Percentiles rank a stretch among this genome's conserved stretches.
These are phyloP conservation scores for Acrocephalus arundinaceus DNA, from an alignment of 2,113 vertebrate species.

Conservation along the genomic window DNA sequence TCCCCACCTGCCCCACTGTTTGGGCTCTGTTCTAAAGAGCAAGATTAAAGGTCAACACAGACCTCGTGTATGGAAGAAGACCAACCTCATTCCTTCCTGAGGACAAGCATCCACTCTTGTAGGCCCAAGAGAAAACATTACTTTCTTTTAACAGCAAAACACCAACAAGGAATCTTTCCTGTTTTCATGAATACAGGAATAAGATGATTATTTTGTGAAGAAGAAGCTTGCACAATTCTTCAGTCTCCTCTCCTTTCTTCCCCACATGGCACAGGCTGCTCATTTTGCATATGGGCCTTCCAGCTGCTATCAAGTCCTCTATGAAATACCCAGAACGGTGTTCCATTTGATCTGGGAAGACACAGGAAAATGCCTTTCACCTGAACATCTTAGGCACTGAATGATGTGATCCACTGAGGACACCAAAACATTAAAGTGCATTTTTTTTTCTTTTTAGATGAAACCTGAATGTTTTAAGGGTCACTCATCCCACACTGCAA, in stretches of 20 bases:
- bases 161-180: background rate
- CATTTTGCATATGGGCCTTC: background rate
- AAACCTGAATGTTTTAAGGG: conserved; percentile 14
- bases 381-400: conserved; percentile 22
- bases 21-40: background rate
- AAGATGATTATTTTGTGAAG: background rate
- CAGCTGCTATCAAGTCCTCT: background rate
- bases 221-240: background rate
- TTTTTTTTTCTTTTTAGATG: background rate
- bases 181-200: background rate
- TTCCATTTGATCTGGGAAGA: background rate
- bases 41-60: background rate
- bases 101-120: background rate
- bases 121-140: background rate
- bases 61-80: background rate
- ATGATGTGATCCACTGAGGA: background rate
- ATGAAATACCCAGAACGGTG: background rate
- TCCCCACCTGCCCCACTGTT: background rate
- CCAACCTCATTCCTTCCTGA: background rate
- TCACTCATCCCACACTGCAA: background rate
- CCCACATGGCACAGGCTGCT: background rate
- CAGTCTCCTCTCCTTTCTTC: background rate
- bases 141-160: background rate
- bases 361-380: background rate
- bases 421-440: conserved; percentile 17